Conservation (phyloP, 2,797 vertebrate genomes). For the Thripadectes ignobilis region DNA sequence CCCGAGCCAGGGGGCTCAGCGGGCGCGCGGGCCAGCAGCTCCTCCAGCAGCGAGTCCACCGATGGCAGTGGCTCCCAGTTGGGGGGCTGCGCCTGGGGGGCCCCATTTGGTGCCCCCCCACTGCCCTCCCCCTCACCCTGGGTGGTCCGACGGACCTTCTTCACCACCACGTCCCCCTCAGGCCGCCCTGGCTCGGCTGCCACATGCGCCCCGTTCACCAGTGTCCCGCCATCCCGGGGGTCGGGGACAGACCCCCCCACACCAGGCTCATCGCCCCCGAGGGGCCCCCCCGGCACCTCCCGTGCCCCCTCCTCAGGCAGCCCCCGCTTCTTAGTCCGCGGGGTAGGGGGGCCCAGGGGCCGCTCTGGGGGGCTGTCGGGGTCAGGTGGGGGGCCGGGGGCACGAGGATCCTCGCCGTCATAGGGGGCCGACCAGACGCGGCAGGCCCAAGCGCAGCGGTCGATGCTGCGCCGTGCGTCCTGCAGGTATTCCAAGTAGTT, state of each 20-base stretch:
- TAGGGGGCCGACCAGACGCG: constrained; percentile 93
- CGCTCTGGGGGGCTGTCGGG: constrained; percentile 63
- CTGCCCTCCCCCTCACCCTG: constrained; percentile 36
- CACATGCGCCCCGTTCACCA: constrained; percentile 76
- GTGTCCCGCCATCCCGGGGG: neutral
- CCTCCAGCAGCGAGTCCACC: constrained; percentile 83
- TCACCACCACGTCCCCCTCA: constrained; percentile 79
- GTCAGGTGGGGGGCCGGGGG: constrained; percentile 64
- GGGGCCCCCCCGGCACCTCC: neutral
- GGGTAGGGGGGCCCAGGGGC: constrained; percentile 52
- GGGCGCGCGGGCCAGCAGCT: constrained; percentile 80
- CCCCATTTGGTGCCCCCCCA: neutral
- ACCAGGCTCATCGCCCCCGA: rapidly evolving
- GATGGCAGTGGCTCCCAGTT: constrained; percentile 71
- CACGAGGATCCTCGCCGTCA: constrained; percentile 87
- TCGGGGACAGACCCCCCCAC: rapidly evolving
- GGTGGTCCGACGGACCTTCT: constrained; percentile 88
- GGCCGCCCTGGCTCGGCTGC: constrained; percentile 24
- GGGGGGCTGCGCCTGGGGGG: neutral
- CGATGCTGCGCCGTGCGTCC: constrained; percentile 85
- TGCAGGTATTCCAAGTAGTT: constrained; percentile 94
- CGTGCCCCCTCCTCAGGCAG: constrained; percentile 75
- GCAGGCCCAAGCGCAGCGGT: constrained; percentile 89
- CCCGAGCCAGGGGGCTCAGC: constrained; percentile 77
- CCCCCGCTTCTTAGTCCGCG: constrained; percentile 91